Evolutionary conservation across 2,888 invertebrate genomes (phyloP).

Genomic region (Megamerina dolium): DNA sequence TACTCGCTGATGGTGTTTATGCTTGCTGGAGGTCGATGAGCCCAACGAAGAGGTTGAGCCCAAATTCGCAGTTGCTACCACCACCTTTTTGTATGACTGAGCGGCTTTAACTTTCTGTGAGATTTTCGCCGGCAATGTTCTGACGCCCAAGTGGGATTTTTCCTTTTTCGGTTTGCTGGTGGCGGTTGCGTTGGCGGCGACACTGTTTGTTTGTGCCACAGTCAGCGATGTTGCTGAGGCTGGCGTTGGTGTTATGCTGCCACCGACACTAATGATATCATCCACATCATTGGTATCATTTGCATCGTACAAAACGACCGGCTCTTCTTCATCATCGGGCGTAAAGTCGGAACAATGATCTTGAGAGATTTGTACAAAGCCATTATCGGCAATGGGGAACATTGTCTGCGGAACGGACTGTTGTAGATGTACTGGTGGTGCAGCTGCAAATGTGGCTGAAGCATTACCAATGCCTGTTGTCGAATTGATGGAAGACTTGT

Average conservation of each 20-base stretch:
- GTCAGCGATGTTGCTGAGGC: slow-evolving; percentile 10
- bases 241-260: slow-evolving; percentile 6
- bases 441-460: not conserved
- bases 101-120: slow-evolving; percentile 47
- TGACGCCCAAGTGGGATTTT: slow-evolving; percentile 43
- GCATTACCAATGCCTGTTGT: not conserved
- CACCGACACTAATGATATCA: no score
- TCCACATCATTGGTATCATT: slow-evolving; percentile 18
- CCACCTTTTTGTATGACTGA: slow-evolving; percentile 46
- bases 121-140: slow-evolving; percentile 45
- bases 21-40: slow-evolving; percentile 34
- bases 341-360: slow-evolving; percentile 45
- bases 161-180: slow-evolving; percentile 42
- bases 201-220: slow-evolving; percentile 5
- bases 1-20: slow-evolving; percentile 38
- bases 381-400: slow-evolving; percentile 45
- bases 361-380: slow-evolving; percentile 44
- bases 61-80: slow-evolving; percentile 28
- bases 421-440: slow-evolving; percentile 1
- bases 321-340: slow-evolving; percentile 47
- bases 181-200: slow-evolving; percentile 12
- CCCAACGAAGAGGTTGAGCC: slow-evolving; percentile 36
- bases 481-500: not conserved
- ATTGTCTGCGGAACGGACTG: slow-evolving; percentile 19
- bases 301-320: slow-evolving; percentile 37